phyloP scores from a whole-genome alignment of 2,113 vertebrate species.

The Takifugu bimaculatus region DNA sequence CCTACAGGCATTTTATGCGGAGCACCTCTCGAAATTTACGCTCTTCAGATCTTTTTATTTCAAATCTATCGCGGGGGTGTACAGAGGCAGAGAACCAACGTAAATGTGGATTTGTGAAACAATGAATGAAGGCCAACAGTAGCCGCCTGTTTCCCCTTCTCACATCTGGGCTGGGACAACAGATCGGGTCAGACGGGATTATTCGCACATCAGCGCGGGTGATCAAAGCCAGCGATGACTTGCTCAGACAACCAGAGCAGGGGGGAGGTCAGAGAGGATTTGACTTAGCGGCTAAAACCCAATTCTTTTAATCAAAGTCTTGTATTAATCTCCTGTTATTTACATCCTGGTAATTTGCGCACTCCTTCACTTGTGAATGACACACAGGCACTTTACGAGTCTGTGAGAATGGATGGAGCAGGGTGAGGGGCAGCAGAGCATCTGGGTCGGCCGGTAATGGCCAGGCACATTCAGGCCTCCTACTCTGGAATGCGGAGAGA shows the following conservation, averaged over 20 bases:
- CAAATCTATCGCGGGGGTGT: too few species aligned
- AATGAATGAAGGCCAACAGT: slow-evolving; percentile 4
- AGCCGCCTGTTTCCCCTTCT: slow-evolving; percentile 11
- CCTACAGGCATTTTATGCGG: too few species aligned
- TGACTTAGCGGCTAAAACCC: neutral
- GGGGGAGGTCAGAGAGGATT: slow-evolving; percentile 10
- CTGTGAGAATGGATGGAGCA: slow-evolving; percentile 3
- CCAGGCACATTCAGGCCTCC: slow-evolving; percentile 68
- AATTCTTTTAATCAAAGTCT: neutral
- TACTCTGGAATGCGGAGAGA: slow-evolving; percentile 70
- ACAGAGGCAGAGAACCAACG: too few species aligned
- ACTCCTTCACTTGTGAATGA: slow-evolving; percentile 12
- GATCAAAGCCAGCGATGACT: slow-evolving; percentile 34
- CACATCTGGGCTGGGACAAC: slow-evolving; percentile 9
- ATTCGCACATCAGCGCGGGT: slow-evolving; percentile 7
- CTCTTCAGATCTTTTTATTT: too few species aligned
- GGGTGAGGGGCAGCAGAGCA: slow-evolving; percentile 37
- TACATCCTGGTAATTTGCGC: slow-evolving; percentile 24
- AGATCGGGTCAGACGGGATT: slow-evolving; percentile 18
- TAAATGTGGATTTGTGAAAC: neutral
- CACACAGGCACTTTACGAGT: slow-evolving; percentile 16
- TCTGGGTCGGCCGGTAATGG: slow-evolving; percentile 48
- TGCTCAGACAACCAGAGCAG: slow-evolving; percentile 18
- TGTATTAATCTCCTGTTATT: slow-evolving; percentile 8
- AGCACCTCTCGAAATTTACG: too few species aligned